Percentiles rank a stretch among this genome's conserved stretches.
These are phyloP conservation scores for Phasianus colchicus DNA, from an alignment of 2,113 vertebrate species.

Conservation along the genomic window DNA sequence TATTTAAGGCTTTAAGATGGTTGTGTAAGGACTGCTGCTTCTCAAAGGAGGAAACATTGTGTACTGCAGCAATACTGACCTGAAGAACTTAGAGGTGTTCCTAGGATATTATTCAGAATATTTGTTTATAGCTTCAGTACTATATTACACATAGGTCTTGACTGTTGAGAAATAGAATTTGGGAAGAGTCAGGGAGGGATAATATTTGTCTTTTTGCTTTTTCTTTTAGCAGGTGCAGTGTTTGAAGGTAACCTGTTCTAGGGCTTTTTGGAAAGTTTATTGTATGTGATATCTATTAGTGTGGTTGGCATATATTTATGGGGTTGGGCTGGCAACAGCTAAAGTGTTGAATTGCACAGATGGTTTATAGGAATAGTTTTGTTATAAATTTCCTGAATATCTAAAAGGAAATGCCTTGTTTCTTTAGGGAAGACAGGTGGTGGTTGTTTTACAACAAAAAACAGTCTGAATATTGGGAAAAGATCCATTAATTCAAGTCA, in stretches of 20 bases:
- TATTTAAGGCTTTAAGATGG: background rate
- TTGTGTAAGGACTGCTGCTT: background rate
- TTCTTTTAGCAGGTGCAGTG: background rate
- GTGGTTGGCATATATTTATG: background rate
- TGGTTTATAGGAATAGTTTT: background rate
- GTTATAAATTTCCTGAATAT: background rate
- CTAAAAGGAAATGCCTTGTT: background rate
- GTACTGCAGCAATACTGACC: background rate
- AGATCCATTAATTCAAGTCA: background rate
- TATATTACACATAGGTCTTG: background rate
- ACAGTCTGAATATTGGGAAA: background rate
- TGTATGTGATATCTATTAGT: background rate
- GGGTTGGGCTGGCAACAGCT: background rate
- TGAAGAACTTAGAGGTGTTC: background rate
- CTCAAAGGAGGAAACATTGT: background rate
- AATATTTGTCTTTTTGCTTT: background rate
- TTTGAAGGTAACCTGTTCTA: conserved; percentile 6
- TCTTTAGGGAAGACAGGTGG: background rate
- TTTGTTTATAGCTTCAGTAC: background rate
- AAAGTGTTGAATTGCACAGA: background rate
- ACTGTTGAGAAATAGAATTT: background rate
- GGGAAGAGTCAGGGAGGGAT: background rate
- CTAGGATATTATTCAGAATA: background rate
- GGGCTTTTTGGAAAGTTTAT: background rate
- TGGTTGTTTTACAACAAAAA: background rate